Conservation (phyloP, 2,113 vertebrate species). For the Nicator chloris region DNA sequence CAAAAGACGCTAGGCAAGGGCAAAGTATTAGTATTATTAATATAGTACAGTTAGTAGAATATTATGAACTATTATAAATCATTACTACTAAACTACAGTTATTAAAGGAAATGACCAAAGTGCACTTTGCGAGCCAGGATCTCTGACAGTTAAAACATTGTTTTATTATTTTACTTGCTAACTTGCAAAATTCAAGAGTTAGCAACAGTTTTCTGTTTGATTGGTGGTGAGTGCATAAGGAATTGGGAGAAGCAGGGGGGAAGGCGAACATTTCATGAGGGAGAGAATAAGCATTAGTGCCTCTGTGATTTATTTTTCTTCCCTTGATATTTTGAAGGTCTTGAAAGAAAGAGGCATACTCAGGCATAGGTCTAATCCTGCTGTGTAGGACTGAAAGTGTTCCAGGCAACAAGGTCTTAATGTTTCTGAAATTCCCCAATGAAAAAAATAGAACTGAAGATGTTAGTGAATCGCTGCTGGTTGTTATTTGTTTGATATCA, state of each 20-base stretch:
- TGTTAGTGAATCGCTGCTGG: slow-evolving; percentile 46
- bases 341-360: background rate
- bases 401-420: background rate
- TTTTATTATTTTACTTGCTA: slow-evolving; percentile 63
- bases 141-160: slow-evolving; percentile 51
- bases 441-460: slow-evolving; percentile 51
- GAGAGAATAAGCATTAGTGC: background rate
- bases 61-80: slow-evolving; percentile 68
- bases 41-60: slow-evolving; percentile 67
- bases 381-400: background rate
- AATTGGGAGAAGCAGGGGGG: background rate
- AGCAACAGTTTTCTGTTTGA: slow-evolving; percentile 41
- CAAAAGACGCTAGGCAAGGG: slow-evolving; percentile 38
- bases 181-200: slow-evolving; percentile 59
- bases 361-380: background rate
- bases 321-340: background rate
- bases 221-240: background rate
- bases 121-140: slow-evolving; percentile 42
- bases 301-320: background rate
- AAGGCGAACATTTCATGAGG: background rate
- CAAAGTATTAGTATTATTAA: slow-evolving; percentile 67
- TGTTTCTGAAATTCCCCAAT: slow-evolving; percentile 49
- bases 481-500: slow-evolving; percentile 31
- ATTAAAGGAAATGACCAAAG: slow-evolving; percentile 70
- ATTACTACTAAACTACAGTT: slow-evolving; percentile 60